Conservation (phyloP, 2,113 vertebrate genomes). For the Cynocephalus volans region DNA sequence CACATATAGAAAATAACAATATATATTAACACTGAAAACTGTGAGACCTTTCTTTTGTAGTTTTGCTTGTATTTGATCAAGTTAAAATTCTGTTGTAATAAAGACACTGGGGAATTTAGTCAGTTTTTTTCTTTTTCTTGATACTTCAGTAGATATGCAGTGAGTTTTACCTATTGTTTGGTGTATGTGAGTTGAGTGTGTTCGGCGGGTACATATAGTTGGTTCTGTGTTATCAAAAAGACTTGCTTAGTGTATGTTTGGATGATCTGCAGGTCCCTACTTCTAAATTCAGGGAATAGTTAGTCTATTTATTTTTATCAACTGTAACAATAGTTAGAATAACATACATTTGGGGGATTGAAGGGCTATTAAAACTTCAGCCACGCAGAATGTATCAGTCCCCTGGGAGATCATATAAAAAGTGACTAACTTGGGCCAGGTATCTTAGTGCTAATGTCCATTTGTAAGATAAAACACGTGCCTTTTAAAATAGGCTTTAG, state of each 20-base stretch:
- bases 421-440: not conserved
- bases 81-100: conserved; percentile 10
- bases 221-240: conserved; percentile 7
- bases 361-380: conserved; percentile 49
- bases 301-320: conserved; percentile 60
- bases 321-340: conserved; percentile 57
- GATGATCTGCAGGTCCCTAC: not conserved
- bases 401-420: conserved; percentile 50
- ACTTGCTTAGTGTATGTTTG: not conserved
- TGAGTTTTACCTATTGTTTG: conserved; percentile 32
- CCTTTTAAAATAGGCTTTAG: conserved; percentile 49
- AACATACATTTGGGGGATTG: not conserved
- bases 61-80: not conserved
- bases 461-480: conserved; percentile 57
- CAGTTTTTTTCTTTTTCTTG: not conserved
- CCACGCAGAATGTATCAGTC: conserved; percentile 35
- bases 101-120: not conserved
- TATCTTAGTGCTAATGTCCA: not conserved
- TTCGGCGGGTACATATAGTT: not conserved
- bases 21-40: not conserved
- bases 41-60: not conserved
- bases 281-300: not conserved
- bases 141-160: not conserved
- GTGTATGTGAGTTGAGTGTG: not conserved
- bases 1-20: not conserved